These are phyloP conservation scores for Drosophila cracens DNA, from an alignment of 2,888 invertebrate genomes.

Conservation along the genomic window DNA sequence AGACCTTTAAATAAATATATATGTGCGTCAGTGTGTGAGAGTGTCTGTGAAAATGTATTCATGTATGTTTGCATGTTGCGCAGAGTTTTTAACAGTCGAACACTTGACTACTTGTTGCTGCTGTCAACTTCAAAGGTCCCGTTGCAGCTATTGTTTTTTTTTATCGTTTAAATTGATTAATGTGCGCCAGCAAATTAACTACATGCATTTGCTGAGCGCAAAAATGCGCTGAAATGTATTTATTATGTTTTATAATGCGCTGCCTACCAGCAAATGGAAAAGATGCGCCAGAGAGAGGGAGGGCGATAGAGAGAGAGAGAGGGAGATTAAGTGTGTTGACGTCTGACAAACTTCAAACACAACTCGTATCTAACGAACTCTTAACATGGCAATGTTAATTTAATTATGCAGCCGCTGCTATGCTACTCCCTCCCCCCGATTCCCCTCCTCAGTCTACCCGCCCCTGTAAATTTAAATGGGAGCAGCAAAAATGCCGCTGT, in stretches of 20 bases:
- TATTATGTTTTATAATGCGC: neutral
- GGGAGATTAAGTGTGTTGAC: constrained; percentile 15
- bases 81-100: neutral
- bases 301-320: too few species aligned
- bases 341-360: constrained; percentile 19
- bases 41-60: neutral
- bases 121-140: constrained; percentile 39
- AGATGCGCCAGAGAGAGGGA: neutral
- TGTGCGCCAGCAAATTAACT: constrained; percentile 49
- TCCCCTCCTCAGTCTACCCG: neutral
- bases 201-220: constrained; percentile 29
- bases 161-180: constrained; percentile 55
- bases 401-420: constrained; percentile 50
- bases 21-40: neutral
- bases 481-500: constrained; percentile 2
- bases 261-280: neutral
- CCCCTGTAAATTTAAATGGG: constrained; percentile 7
- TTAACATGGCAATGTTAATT: constrained; percentile 70
- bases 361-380: constrained; percentile 17
- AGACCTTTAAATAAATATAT: constrained; percentile 7
- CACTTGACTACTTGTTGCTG: neutral
- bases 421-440: neutral
- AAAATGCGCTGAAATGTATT: constrained; percentile 5
- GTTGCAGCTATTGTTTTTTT: constrained; percentile 7
- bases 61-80: neutral